Percentiles rank a stretch among this genome's conserved stretches.
Conservation (phyloP, 2,113 vertebrate species). For the Pomatostomus ruficeps region DNA sequence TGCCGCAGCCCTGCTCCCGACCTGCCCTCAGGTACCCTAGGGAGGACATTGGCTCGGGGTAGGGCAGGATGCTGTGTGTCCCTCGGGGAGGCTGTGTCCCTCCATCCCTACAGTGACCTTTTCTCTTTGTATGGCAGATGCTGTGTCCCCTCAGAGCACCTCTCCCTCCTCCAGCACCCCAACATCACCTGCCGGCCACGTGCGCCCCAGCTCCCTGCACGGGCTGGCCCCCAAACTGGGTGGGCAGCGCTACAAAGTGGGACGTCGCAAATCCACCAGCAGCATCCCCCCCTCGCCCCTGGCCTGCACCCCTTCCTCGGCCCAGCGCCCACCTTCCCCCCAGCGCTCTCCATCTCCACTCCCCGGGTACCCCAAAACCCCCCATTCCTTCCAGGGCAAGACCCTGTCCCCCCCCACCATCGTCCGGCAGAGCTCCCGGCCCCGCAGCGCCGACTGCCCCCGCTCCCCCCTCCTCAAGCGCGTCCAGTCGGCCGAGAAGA, state of each 20-base stretch:
- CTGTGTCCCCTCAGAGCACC: slow-evolving; percentile 83
- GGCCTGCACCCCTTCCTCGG: slow-evolving; percentile 82
- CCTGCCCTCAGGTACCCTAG: slow-evolving; percentile 71
- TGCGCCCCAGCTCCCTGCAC: slow-evolving; percentile 91
- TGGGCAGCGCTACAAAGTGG: slow-evolving; percentile 85
- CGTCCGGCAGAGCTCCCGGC: slow-evolving; percentile 77
- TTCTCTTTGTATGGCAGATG: slow-evolving; percentile 72
- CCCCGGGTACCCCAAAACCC: slow-evolving; percentile 76
- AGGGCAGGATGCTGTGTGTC: background rate
- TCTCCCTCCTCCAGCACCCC: slow-evolving; percentile 92
- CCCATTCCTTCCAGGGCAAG: slow-evolving; percentile 81
- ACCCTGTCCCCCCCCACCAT: slow-evolving; percentile 86
- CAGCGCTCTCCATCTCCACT: slow-evolving; percentile 86
- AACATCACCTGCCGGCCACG: slow-evolving; percentile 87
- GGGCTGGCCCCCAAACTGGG: slow-evolving; percentile 88
- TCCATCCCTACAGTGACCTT: background rate
- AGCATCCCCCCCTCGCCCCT: slow-evolving; percentile 94
- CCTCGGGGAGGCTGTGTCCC: background rate
- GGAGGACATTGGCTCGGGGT: background rate
- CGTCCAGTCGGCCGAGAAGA: slow-evolving; percentile 89
- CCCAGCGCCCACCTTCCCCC: slow-evolving; percentile 83
- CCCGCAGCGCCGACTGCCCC: slow-evolving; percentile 78
- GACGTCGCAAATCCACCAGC: slow-evolving; percentile 94
- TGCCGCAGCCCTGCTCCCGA: slow-evolving; percentile 88
- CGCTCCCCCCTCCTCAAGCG: slow-evolving; percentile 88